Evolutionary conservation across 1,140 invertebrate genomes (phyloP), one percentile per base, ranked within the genome.

Genomic region (Drosophila suzukii): DNA sequence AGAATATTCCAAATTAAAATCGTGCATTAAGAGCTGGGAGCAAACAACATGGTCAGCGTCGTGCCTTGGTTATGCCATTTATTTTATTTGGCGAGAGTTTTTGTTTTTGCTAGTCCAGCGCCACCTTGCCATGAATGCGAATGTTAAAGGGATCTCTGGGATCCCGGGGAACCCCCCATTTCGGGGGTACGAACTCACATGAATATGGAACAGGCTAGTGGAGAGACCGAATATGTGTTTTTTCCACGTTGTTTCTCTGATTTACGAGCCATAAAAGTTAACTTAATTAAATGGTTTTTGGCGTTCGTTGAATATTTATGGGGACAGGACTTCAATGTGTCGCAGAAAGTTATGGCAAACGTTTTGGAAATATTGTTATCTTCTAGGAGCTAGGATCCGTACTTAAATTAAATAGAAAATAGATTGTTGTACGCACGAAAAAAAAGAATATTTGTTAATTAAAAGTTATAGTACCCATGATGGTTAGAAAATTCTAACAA

Each of bases 231-330:
- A 61, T 66, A 63, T 72, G 66, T 86, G 56, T 79, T 84, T 84
- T 73, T 86, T 83, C 72, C 71, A 77, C 77, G 59, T 80, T 82
- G 67, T 75, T 67, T 43, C 46, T 53, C 77, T 82, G 74, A 90
- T 89, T 90, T 89, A 85, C 75, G 78, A 71, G 71, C 80, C 81
- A 90, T 90, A 90, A 90, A 90, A 90, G 78, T 75, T 70, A 82
- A 90, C 81, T 86, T 90, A 90, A 90, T 90, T 86, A 90, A 90
- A 90, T 86, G 86, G 78, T 78, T 77, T 90, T 72, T 90, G 71
- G 68, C 49, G 71, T 78, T 65, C 44, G n/a, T 30, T 70, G 81
- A 84, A 90, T 83, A 86, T 88, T 86, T 90, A 88, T 88, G 74
- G 44, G 30, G 39, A 44, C n/a, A 34, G 54, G 43, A 44, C 63